phyloP scores from a whole-genome alignment of 2,888 invertebrate genomes.

The Pseudoips prasinana region DNA sequence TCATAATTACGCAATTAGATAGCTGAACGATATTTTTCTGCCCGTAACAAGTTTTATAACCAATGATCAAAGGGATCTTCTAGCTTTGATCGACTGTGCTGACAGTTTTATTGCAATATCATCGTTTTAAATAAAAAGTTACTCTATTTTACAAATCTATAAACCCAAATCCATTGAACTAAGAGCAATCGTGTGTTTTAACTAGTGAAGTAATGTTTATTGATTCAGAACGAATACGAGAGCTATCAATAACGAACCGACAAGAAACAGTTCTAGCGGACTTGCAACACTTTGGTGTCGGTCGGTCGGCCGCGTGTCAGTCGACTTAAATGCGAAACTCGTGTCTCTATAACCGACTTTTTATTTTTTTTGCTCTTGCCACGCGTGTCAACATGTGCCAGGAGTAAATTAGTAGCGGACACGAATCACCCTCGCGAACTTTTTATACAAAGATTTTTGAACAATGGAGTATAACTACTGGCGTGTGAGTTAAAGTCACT shows the following conservation, averaged over 20 bases:
- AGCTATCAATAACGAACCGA: slow-evolving; percentile 59
- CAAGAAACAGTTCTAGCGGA: slow-evolving; percentile 53
- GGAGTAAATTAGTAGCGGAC: slow-evolving; percentile 78
- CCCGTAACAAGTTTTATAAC: slow-evolving; percentile 22
- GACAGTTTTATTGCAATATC: slow-evolving; percentile 24
- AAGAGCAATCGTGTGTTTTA: slow-evolving; percentile 53
- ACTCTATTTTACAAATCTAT: slow-evolving; percentile 47
- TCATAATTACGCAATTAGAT: slow-evolving; percentile 36
- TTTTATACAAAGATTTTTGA: slow-evolving; percentile 73
- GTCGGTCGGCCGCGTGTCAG: slow-evolving; percentile 46
- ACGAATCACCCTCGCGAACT: slow-evolving; percentile 67
- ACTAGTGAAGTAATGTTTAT: slow-evolving; percentile 36
- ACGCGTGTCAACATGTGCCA: slow-evolving; percentile 80
- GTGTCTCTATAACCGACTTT: slow-evolving; percentile 60
- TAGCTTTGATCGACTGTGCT: slow-evolving; percentile 18
- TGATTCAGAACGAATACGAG: slow-evolving; percentile 42
- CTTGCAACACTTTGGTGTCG: slow-evolving; percentile 35
- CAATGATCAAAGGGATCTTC: slow-evolving; percentile 40
- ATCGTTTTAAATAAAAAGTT: slow-evolving; percentile 26
- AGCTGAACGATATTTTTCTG: slow-evolving; percentile 22
- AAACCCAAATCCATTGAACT: slow-evolving; percentile 52
- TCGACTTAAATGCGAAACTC: slow-evolving; percentile 67
- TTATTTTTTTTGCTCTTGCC: slow-evolving; percentile 66
- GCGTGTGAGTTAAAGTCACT: slow-evolving; percentile 73
- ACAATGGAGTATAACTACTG: slow-evolving; percentile 76